Percentiles rank a stretch among this genome's conserved stretches.
These are phyloP conservation scores for Pelodiscus sinensis DNA, from an alignment of 2,113 vertebrate species.

Conservation along the genomic window DNA sequence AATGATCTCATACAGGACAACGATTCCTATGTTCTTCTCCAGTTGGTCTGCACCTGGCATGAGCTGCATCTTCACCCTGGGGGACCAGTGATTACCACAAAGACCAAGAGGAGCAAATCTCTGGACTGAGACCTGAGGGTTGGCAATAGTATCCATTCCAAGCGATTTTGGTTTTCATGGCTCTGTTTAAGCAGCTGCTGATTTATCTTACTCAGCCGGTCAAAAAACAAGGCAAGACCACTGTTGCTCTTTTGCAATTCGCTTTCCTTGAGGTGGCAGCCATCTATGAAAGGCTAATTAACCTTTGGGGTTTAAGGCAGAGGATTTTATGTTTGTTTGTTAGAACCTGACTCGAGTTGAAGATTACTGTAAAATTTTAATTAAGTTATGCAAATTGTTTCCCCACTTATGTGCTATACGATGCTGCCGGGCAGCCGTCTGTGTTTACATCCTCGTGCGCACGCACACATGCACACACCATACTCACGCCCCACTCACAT, in stretches of 20 bases:
- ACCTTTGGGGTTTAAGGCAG: neutral
- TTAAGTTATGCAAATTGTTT: constrained; percentile 35
- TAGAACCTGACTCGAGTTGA: neutral
- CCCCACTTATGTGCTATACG: constrained; percentile 30
- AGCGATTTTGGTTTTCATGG: neutral
- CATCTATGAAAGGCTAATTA: neutral
- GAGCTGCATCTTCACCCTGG: neutral
- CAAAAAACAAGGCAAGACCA: fast-evolving
- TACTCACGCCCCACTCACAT: neutral
- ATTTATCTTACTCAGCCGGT: fast-evolving
- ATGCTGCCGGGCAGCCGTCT: constrained; percentile 18
- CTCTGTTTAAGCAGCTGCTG: neutral
- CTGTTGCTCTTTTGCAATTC: neutral
- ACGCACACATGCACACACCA: neutral
- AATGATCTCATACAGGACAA: neutral
- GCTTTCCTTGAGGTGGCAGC: neutral
- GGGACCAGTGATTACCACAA: neutral
- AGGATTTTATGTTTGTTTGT: neutral
- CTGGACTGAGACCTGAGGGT: neutral
- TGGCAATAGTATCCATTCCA: neutral
- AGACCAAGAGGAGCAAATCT: neutral
- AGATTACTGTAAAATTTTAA: constrained; percentile 39
- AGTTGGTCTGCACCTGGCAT: neutral
- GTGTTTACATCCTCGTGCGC: neutral
- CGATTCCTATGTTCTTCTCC: neutral